A percentile compares a stretch with the other conserved stretches of the same genome.
Evolutionary conservation across 2,113 vertebrate genomes (phyloP).

Genomic region (Myiagra hebetior): DNA sequence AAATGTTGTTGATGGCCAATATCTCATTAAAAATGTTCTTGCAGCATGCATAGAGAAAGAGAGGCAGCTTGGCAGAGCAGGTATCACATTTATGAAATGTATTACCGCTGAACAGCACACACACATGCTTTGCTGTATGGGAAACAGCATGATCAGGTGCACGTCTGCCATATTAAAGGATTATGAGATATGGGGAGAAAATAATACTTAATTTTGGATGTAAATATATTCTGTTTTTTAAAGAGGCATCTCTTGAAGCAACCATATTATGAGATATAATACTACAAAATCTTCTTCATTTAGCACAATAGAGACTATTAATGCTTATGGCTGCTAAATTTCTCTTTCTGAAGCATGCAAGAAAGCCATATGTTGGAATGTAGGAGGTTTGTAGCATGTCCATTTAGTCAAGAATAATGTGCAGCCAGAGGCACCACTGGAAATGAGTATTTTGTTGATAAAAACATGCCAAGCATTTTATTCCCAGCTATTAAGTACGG

Average conservation of each 20-base stretch:
- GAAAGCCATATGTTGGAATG: constrained; percentile 2
- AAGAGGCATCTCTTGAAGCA: not conserved
- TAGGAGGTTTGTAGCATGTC: constrained; percentile 30
- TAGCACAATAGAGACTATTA: not conserved
- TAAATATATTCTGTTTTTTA: constrained; percentile 15
- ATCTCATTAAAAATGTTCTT: not conserved
- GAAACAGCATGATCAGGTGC: not conserved
- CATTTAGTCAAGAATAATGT: constrained; percentile 42
- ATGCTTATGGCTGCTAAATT: constrained; percentile 12
- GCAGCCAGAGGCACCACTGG: constrained; percentile 3
- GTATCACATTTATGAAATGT: not conserved
- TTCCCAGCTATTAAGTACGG: not conserved
- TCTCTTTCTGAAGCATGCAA: not conserved
- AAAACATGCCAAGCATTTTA: constrained; percentile 19
- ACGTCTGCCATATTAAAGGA: not conserved
- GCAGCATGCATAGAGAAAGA: not conserved
- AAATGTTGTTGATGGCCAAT: not conserved
- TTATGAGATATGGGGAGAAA: constrained; percentile 5
- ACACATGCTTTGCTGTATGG: not conserved
- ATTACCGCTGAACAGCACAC: not conserved
- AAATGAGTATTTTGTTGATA: constrained; percentile 4
- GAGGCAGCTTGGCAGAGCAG: not conserved
- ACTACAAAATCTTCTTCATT: constrained; percentile 1
- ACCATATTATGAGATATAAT: not conserved
- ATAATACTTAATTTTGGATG: constrained; percentile 13